A percentile compares a stretch with the other conserved stretches of the same genome.
These are phyloP conservation scores for Morinoia aosen DNA, from an alignment of 2,888 invertebrate genomes.

Conservation along the genomic window DNA sequence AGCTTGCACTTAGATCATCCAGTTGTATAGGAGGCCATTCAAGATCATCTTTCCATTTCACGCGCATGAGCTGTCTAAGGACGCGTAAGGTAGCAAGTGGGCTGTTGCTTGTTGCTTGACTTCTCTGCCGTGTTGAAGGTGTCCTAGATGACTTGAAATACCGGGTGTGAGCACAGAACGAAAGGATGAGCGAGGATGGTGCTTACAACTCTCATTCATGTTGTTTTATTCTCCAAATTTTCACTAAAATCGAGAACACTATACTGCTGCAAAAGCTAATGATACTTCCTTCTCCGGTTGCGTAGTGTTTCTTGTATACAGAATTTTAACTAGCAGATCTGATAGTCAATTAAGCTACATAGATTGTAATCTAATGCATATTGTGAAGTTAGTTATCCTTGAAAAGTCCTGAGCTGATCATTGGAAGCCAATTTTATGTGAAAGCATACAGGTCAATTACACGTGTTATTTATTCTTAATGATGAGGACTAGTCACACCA, in stretches of 20 bases:
- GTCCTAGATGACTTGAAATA: neutral
- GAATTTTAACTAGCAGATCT: neutral
- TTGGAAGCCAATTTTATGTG: neutral
- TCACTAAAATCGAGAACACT: neutral
- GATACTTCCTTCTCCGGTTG: neutral
- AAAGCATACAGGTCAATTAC: neutral
- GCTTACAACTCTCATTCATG: neutral
- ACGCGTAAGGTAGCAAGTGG: neutral
- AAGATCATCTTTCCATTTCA: neutral
- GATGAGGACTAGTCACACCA: neutral
- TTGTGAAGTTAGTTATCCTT: neutral
- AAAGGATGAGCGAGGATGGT: neutral
- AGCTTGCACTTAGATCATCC: neutral
- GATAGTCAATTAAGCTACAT: neutral
- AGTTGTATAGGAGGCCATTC: neutral
- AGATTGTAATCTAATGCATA: neutral
- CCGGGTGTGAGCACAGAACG: neutral
- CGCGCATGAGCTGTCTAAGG: neutral
- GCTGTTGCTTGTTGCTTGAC: neutral
- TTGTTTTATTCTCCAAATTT: neutral
- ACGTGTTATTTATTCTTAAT: neutral
- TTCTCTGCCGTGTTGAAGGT: neutral
- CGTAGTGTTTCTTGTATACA: neutral
- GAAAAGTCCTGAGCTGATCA: neutral
- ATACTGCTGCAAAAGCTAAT: neutral